Base-by-base conservation (phyloP, 2,113 vertebrate genomes). In the Eptatretus burgeri region DNA sequence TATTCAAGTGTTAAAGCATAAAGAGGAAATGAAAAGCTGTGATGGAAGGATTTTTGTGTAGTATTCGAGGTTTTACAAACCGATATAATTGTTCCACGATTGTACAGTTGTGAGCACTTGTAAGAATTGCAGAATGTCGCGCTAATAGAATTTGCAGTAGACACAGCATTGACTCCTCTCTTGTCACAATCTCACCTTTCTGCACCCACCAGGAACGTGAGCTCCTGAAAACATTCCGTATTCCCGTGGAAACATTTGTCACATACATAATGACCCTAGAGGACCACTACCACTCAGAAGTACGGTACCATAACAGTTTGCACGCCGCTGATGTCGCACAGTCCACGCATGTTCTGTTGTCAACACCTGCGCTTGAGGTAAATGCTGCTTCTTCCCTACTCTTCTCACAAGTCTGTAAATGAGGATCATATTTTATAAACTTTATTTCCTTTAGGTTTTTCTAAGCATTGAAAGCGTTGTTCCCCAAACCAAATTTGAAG, bases 201-300 rank as follows among this genome's bases (percentile, higher is more conserved):
- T 41, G 27, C 27, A n/a, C 27, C 27, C 27, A 41, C 27, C 56
- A 60, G 56, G 56, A 60, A 12, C 56, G 56, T 17, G 56, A 60
- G 9, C 56, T 60, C n/a, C 56, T 60, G n/a, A 60, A 60, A 19
- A 60, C 56, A 19, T 60, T 60, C 56, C 56, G 13, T n/a, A 60
- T 60, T 19, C 56, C 56, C n/a, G 56, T 19, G 56, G 56, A 60
- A n/a, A 60, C 56, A 19, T 60, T 60, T 19, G 56, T 60, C 56
- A 60, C 56, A 12, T 60, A 60, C 56, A 60, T 60, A 19, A 60
- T 60, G 56, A 60, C 56, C 10, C 56, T 60, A 12, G 56, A 60
- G 56, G 56, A 60, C 12, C 56, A 60, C 56, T 60, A 60, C 56
- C 56, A 60, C 10, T n/a, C 56, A n/a, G 56, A 20, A n/a, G 56